These are phyloP conservation scores for Pseudachorutes palmiensis DNA, from an alignment of 1,140 invertebrate genomes.

Conservation along the genomic window DNA sequence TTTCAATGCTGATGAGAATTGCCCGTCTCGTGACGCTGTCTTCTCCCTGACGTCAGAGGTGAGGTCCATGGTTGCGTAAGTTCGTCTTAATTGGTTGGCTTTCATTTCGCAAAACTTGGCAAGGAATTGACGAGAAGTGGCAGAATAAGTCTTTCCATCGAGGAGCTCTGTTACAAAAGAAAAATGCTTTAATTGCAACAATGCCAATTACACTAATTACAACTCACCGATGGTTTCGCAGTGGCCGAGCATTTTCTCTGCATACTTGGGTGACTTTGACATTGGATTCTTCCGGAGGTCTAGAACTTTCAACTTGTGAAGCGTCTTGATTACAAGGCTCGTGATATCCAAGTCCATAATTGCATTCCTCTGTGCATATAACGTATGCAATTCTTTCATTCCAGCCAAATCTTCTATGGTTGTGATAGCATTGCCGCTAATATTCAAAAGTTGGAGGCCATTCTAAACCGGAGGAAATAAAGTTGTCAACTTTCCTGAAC, in stretches of 20 bases:
- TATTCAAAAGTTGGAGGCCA: slow-evolving; percentile 19
- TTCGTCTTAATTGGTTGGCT: slow-evolving; percentile 15
- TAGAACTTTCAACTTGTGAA: slow-evolving; percentile 22
- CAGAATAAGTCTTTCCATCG: slow-evolving; percentile 28
- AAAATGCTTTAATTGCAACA: not conserved
- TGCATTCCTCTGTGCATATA: slow-evolving; percentile 17
- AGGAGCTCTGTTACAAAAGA: slow-evolving; percentile 22
- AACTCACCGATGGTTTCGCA: slow-evolving; percentile 21
- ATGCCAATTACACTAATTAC: too few relatives aligned
- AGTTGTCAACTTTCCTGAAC: not conserved
- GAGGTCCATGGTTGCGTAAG: not conserved
- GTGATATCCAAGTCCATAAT: slow-evolving; percentile 22
- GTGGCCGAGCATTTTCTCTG: slow-evolving; percentile 30
- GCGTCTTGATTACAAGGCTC: slow-evolving; percentile 18
- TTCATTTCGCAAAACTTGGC: slow-evolving; percentile 25
- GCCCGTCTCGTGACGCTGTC: too few relatives aligned
- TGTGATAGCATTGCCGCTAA: slow-evolving; percentile 28
- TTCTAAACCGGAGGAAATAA: slow-evolving; percentile 9
- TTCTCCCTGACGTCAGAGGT: not conserved
- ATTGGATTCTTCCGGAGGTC: slow-evolving; percentile 30
- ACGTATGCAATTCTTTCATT: slow-evolving; percentile 15
- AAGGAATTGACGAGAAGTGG: slow-evolving; percentile 24
- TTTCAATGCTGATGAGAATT: too few relatives aligned
- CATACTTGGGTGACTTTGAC: slow-evolving; percentile 24
- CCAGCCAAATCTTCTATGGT: slow-evolving; percentile 26